A percentile compares a stretch with the other conserved stretches of the same genome.
Conservation (phyloP, 2,888 invertebrate genomes). For the Cyclophora punctaria region DNA sequence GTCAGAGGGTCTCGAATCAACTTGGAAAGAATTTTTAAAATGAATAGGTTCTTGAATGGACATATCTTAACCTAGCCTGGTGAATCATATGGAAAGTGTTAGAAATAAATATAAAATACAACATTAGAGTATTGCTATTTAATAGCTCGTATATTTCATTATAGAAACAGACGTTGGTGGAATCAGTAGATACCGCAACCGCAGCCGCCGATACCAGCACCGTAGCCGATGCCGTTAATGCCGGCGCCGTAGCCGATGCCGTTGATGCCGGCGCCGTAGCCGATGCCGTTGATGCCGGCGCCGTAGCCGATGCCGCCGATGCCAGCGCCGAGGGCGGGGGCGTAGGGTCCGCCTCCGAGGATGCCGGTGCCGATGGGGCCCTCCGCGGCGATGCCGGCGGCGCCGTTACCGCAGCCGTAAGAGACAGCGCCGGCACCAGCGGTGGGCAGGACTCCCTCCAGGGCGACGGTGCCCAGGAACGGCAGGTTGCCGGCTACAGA, state of each 20-base stretch:
- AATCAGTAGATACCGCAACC: no score
- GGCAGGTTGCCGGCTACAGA: conserved; percentile 29
- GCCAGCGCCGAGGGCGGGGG: background rate
- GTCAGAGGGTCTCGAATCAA: no score
- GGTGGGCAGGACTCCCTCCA: conserved; percentile 35
- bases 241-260: conserved; percentile 1
- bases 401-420: conserved; percentile 32
- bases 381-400: conserved; percentile 18
- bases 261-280: background rate
- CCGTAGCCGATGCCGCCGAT: background rate
- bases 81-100: no score
- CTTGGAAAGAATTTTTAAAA: background rate
- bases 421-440: conserved; percentile 28
- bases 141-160: no score
- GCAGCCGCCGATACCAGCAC: no score
- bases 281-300: conserved; percentile 1
- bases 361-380: conserved; percentile 6
- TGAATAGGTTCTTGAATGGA: background rate
- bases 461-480: conserved; percentile 25
- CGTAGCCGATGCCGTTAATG: background rate
- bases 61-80: background rate
- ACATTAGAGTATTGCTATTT: no score
- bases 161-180: no score
- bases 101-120: no score
- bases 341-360: background rate